Conservation (phyloP, 2,888 invertebrate species). For the Cephus pulcher region DNA sequence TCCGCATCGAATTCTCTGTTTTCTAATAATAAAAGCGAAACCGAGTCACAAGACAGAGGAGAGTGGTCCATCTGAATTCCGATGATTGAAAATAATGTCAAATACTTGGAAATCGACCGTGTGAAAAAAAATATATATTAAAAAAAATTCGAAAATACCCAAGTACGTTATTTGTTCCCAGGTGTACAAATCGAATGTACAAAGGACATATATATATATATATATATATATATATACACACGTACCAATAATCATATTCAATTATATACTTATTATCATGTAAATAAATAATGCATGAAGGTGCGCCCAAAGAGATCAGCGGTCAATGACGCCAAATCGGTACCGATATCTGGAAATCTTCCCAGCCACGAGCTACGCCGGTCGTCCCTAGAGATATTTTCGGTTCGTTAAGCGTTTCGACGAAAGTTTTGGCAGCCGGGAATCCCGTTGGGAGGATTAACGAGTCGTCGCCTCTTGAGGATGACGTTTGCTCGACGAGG, state of each 20-base stretch:
- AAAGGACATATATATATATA: background rate
- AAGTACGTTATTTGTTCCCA: background rate
- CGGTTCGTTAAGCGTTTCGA: background rate
- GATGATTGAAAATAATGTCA: background rate
- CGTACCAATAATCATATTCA: background rate
- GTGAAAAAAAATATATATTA: background rate
- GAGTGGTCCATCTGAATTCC: background rate
- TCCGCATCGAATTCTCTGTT: background rate
- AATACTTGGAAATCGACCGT: no score
- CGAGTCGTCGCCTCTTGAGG: background rate
- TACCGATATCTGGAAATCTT: background rate
- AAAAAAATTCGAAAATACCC: background rate
- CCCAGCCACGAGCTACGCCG: background rate
- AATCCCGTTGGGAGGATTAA: background rate
- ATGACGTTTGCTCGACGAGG: background rate
- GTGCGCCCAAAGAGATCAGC: background rate
- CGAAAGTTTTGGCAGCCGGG: background rate
- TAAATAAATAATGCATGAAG: background rate
- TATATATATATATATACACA: background rate
- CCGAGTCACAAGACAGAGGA: background rate
- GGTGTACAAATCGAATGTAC: background rate
- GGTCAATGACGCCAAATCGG: background rate
- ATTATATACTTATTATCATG: background rate
- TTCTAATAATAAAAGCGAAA: background rate
- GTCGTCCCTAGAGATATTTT: background rate